These are phyloP conservation scores for Amblyornis subalaris DNA, from an alignment of 2,113 vertebrate genomes.

Conservation along the genomic window DNA sequence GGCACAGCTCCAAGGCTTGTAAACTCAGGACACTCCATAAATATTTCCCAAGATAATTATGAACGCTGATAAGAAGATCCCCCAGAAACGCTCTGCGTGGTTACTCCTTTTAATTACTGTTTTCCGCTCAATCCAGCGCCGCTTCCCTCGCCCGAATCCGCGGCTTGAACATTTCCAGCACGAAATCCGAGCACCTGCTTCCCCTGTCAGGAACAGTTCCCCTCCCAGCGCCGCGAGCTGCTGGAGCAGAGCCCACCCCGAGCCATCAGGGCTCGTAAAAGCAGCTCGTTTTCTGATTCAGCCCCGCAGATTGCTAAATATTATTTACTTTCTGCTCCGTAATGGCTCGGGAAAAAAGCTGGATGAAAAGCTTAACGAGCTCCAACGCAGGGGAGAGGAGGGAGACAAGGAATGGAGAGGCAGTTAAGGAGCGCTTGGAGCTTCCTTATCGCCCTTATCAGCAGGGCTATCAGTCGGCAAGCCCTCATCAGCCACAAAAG, in stretches of 20 bases:
- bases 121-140: not conserved
- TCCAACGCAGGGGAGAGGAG: not conserved
- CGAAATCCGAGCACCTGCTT: not conserved
- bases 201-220: not conserved
- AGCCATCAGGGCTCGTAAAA: not conserved
- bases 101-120: not conserved
- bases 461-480: conserved; percentile 42
- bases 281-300: conserved; percentile 8
- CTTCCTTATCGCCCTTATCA: conserved; percentile 44
- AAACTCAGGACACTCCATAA: not conserved
- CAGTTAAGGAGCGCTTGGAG: conserved; percentile 31
- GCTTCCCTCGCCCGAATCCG: not conserved
- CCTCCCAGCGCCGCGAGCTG: not conserved
- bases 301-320: not conserved
- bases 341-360: not conserved
- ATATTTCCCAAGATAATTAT: not conserved
- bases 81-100: not conserved
- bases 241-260: not conserved
- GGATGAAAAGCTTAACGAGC: conserved; percentile 14
- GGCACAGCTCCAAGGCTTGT: not conserved
- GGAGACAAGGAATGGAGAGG: conserved; percentile 1
- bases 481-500: conserved; percentile 24
- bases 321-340: not conserved
- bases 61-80: not conserved
- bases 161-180: not conserved